phyloP scores from a whole-genome alignment of 2,888 invertebrate species.

The Zhuqinia jingwanae region DNA sequence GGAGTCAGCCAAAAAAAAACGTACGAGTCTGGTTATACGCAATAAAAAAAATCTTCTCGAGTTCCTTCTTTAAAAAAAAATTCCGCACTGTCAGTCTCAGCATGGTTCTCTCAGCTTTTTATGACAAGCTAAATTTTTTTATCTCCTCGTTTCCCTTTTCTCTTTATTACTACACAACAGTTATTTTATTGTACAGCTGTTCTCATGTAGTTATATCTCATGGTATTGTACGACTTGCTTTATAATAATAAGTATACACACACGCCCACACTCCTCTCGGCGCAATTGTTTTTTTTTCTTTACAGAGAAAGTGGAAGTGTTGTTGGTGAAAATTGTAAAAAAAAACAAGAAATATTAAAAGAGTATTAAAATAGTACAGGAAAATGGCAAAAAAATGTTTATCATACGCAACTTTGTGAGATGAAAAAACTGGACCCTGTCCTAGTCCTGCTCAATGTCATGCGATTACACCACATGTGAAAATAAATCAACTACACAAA shows the following conservation, averaged over 20 bases:
- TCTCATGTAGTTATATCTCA: background rate
- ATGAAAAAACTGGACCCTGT: background rate
- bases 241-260: slow-evolving; percentile 5
- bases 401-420: too few species aligned
- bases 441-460: background rate
- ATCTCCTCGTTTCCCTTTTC: slow-evolving; percentile 39
- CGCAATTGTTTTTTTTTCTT: slow-evolving; percentile 35
- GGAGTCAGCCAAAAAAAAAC: slow-evolving; percentile 62
- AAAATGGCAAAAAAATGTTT: background rate
- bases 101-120: slow-evolving; percentile 41
- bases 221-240: background rate
- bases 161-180: background rate
- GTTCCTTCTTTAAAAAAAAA: slow-evolving; percentile 49
- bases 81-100: slow-evolving; percentile 61
- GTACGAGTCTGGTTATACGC: slow-evolving; percentile 49
- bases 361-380: slow-evolving; percentile 6
- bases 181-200: too few species aligned
- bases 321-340: slow-evolving; percentile 42
- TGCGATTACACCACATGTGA: too few species aligned
- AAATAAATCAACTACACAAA: slow-evolving; percentile 26
- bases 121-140: slow-evolving; percentile 68
- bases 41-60: slow-evolving; percentile 59
- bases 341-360: too few species aligned
- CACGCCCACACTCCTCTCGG: slow-evolving; percentile 10
- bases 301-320: slow-evolving; percentile 11